Evolutionary conservation across 2,888 invertebrate species (phyloP), one percentile per base, ranked within the genome.

Genomic region (Chrysodeixis includens): DNA sequence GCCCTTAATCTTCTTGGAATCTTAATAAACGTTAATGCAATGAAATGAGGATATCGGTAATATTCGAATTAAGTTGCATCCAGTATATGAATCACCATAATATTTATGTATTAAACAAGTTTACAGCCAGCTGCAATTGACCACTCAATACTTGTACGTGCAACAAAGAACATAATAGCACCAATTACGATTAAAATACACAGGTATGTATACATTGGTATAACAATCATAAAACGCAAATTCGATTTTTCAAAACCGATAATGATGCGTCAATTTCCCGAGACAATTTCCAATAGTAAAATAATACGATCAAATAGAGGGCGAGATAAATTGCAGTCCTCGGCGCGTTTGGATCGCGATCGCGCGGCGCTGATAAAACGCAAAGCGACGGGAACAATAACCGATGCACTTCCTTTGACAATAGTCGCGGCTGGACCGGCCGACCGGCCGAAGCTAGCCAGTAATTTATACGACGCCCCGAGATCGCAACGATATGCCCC

Each of bases 331-430:
- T 92, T 91, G 90, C 88, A 86, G 88, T 87, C 85, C 83, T 79
- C 79, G 71, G 72, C 78, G 83, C 83, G 81, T 83, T 82, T 82
- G 79, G 75, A 84, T 84, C 76, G 84, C 85, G 91, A 93, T 93
- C 80, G 83, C 83, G 79, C 86, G 84, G 85, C 73, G 70, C 72
- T 86, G 92, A 93, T 93, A 93, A 91, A 86, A 87, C 84, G 83
- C 84, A 87, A 90, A 90, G 86, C 91, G 87, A 90, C 86, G 86
- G 86, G 90, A 93, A 94, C 93, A 93, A 94, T 94, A 93, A 93
- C 91, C 89, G 92, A 93, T 92, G 92, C 92, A 92, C 92, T 92
- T 92, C 92, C 93, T 93, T 91, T 91, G 92, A 93, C 93, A 94
- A 92, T 91, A 85, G 87, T 86, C 81, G 78, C 75, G 77, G 83